Percentiles rank a stretch among this genome's conserved stretches.
These are phyloP conservation scores for Chionis minor DNA, from an alignment of 2,113 vertebrate species.

Conservation along the genomic window DNA sequence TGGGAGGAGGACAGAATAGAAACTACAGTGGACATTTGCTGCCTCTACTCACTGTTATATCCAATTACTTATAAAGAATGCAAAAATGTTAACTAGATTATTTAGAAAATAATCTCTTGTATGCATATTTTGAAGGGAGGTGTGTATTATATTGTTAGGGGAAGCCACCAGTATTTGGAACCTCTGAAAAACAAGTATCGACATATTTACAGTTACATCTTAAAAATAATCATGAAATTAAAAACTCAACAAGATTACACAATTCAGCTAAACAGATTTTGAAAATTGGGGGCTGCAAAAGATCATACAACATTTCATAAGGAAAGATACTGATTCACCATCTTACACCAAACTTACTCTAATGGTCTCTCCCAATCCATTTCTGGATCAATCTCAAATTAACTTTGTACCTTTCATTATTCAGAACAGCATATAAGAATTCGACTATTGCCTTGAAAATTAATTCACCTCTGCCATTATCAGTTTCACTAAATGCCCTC, in stretches of 20 bases:
- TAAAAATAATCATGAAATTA: not conserved
- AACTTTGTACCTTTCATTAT: not conserved
- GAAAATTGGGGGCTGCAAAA: not conserved
- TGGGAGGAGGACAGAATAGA: not conserved
- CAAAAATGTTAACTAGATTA: not conserved
- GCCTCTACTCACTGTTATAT: not conserved
- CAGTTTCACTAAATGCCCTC: not conserved
- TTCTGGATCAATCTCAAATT: not conserved
- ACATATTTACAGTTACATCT: not conserved
- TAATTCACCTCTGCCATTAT: not conserved
- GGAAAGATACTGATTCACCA: not conserved
- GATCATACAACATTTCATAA: not conserved
- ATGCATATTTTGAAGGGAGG: not conserved
- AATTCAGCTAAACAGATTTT: not conserved
- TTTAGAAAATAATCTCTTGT: not conserved
- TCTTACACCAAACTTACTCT: not conserved
- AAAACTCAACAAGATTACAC: not conserved
- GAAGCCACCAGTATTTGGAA: not conserved
- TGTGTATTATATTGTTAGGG: not conserved
- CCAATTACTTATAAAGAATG: not conserved
- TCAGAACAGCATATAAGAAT: not conserved
- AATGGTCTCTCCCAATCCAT: not conserved
- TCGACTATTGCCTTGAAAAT: not conserved
- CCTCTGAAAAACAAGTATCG: not conserved
- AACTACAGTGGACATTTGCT: not conserved